Percentiles rank a stretch among this genome's conserved stretches.
phyloP scores from a whole-genome alignment of 2,113 vertebrate species.

The Zosterops lateralis region DNA sequence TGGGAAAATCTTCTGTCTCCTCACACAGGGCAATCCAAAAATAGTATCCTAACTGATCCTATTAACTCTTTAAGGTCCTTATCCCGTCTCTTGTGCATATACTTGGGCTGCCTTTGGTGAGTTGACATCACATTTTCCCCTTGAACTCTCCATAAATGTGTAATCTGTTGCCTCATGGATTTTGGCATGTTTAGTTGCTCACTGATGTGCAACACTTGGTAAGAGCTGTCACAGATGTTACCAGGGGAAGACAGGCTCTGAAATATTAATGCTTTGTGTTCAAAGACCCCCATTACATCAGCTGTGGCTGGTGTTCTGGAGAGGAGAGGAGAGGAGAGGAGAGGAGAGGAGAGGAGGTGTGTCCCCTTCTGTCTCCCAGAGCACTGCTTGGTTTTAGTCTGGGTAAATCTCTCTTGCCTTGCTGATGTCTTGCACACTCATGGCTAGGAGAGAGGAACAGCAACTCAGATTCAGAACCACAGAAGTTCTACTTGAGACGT shows the following conservation, averaged over 20 bases:
- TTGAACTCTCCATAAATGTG: neutral
- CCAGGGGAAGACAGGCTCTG: neutral
- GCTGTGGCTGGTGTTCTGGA: neutral
- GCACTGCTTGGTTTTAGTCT: neutral
- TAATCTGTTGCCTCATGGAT: neutral
- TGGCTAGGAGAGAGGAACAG: neutral
- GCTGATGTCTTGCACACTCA: neutral
- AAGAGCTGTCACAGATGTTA: neutral
- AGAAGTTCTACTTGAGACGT: neutral
- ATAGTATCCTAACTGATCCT: neutral
- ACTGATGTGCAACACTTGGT: neutral
- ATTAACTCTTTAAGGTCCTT: neutral
- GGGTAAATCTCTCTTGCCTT: neutral
- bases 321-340: neutral
- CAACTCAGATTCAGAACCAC: neutral
- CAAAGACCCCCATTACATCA: neutral
- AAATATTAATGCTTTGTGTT: neutral
- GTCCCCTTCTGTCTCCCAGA: neutral
- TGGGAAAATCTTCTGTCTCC: constrained; percentile 18
- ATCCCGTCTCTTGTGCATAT: neutral
- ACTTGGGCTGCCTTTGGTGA: neutral
- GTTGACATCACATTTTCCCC: neutral
- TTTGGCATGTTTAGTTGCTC: neutral
- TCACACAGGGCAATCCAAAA: neutral
- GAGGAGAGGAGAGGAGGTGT: accelerated